Evolutionary conservation across 2,113 vertebrate species (phyloP).

Genomic region (Campylomormyrus numenius): DNA sequence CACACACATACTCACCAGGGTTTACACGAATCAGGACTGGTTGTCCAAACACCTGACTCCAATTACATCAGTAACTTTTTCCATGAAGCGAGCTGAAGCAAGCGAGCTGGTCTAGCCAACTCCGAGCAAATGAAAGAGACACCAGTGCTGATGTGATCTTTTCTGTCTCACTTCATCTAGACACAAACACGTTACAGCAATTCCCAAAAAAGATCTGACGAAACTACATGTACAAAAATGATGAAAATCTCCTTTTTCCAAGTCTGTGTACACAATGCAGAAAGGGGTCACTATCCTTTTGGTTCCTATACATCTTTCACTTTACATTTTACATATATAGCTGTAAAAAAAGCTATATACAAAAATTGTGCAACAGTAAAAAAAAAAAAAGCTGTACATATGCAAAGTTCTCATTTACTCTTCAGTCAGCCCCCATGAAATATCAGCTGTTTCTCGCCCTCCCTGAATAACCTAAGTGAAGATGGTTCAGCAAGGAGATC

Average conservation of each 20-base stretch:
- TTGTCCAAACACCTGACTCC: background rate
- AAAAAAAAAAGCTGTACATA: background rate
- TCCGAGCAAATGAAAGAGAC: background rate
- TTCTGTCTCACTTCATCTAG: background rate
- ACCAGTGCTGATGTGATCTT: background rate
- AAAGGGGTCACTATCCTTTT: background rate
- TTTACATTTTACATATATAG: background rate
- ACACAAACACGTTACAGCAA: background rate
- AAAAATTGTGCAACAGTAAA: background rate
- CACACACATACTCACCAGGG: background rate
- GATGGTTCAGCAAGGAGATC: background rate
- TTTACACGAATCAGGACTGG: background rate
- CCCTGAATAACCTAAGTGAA: background rate
- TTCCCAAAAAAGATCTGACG: background rate
- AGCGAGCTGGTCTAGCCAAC: background rate
- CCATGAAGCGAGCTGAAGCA: background rate
- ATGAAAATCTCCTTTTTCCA: background rate
- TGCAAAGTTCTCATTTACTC: background rate
- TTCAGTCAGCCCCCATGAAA: background rate
- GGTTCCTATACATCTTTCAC: background rate
- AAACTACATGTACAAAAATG: background rate
- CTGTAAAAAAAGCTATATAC: too few species aligned
- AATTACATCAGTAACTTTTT: background rate
- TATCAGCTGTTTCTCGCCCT: background rate
- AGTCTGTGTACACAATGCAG: background rate